These are phyloP conservation scores for Mesitornis unicolor DNA, from an alignment of 2,113 vertebrate species.

Conservation along the genomic window DNA sequence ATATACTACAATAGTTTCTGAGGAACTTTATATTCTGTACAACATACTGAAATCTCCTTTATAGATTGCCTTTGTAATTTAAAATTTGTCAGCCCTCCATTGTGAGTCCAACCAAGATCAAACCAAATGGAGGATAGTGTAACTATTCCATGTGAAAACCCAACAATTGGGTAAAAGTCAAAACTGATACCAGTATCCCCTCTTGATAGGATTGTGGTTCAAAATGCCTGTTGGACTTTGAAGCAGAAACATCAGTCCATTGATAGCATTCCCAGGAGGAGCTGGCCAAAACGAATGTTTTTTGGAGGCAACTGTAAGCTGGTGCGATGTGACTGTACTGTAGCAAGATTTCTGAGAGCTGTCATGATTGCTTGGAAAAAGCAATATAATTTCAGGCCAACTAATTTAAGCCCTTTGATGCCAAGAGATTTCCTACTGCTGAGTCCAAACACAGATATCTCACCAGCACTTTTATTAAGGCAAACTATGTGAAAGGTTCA, in stretches of 20 bases:
- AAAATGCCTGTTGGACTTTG: neutral
- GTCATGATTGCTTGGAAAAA: conserved; percentile 63
- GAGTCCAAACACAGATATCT: conserved; percentile 40
- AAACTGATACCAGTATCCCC: neutral
- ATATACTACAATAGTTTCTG: neutral
- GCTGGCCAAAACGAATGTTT: conserved; percentile 20
- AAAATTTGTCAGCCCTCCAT: neutral
- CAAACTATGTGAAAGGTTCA: conserved; percentile 7
- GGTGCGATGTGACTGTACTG: conserved; percentile 55
- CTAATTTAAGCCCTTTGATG: conserved; percentile 63
- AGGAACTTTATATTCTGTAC: neutral
- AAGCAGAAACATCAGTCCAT: neutral
- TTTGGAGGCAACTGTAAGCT: conserved; percentile 49
- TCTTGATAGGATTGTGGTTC: neutral
- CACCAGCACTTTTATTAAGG: conserved; percentile 51
- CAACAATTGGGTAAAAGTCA: neutral
- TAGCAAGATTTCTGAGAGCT: conserved; percentile 56
- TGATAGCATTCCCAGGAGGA: neutral
- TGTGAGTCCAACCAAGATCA: neutral
- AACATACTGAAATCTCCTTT: neutral
- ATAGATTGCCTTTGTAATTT: neutral
- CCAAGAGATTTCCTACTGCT: conserved; percentile 58
- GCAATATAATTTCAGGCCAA: conserved; percentile 62
- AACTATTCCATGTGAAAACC: neutral
- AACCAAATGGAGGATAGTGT: neutral